These are phyloP conservation scores for Heliconius ethilla DNA, from an alignment of 2,888 invertebrate species.

Conservation along the genomic window DNA sequence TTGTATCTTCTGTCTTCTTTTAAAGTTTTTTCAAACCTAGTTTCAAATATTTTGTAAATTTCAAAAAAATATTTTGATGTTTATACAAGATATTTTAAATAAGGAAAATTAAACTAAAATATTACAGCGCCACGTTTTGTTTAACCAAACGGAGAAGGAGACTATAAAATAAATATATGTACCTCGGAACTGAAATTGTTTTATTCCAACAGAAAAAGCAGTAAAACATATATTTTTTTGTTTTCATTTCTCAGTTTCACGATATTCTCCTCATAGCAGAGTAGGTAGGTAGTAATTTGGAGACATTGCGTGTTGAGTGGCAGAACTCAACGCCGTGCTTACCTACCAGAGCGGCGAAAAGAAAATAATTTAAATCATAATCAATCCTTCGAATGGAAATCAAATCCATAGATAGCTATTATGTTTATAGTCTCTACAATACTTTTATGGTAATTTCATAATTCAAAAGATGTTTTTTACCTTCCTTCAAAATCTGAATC, in stretches of 20 bases:
- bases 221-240: not conserved
- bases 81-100: no score
- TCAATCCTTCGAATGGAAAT: not conserved
- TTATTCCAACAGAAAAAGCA: not conserved
- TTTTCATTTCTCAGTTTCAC: not conserved
- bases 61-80: not conserved
- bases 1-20: conserved; percentile 65
- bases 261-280: not conserved
- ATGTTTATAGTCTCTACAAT: not conserved
- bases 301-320: not conserved
- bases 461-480: conserved; percentile 45
- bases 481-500: conserved; percentile 60
- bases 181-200: no score
- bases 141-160: no score
- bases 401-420: fast-evolving
- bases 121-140: no score
- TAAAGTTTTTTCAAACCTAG: conserved; percentile 62
- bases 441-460: not conserved
- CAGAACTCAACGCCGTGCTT: not conserved
- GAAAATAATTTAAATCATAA: not conserved
- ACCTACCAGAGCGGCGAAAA: not conserved
- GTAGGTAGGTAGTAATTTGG: not conserved
- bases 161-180: no score
- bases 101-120: no score
- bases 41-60: conserved; percentile 14